phyloP scores from a whole-genome alignment of 1,140 invertebrate species.

The Achatina immaculata region DNA sequence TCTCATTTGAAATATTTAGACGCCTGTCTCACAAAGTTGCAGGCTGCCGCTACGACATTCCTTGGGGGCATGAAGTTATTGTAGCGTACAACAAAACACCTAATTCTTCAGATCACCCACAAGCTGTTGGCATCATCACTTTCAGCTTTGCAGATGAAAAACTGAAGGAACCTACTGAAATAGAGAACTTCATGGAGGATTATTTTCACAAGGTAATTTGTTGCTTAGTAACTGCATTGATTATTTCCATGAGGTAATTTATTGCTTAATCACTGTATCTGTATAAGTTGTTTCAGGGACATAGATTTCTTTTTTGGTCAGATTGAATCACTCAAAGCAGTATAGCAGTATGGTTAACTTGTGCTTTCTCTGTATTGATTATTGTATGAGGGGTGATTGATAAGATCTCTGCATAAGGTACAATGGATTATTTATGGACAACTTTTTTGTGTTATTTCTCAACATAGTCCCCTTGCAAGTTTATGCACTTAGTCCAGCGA shows the following conservation, averaged over 20 bases:
- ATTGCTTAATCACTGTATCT: not conserved
- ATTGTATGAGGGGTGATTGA: too few relatives aligned
- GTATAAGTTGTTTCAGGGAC: not conserved
- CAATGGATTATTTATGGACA: too few relatives aligned
- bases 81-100: not conserved
- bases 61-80: not conserved
- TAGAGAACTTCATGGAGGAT: not conserved
- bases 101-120: not conserved
- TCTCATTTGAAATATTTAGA: not conserved
- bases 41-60: not conserved
- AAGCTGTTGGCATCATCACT: constrained; percentile 8
- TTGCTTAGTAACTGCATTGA: not conserved
- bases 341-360: not conserved
- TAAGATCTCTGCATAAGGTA: too few relatives aligned
- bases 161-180: not conserved
- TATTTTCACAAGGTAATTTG: constrained; percentile 2
- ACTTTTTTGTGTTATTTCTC: too few relatives aligned
- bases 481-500: too few relatives aligned
- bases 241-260: not conserved
- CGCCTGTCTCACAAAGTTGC: not conserved
- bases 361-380: not conserved
- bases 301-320: not conserved
- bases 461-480: too few relatives aligned
- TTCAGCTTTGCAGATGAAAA: not conserved
- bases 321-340: not conserved